A percentile compares a stretch with the other conserved stretches of the same genome.
Evolutionary conservation across 2,113 vertebrate genomes (phyloP).

Genomic region (Meles meles): DNA sequence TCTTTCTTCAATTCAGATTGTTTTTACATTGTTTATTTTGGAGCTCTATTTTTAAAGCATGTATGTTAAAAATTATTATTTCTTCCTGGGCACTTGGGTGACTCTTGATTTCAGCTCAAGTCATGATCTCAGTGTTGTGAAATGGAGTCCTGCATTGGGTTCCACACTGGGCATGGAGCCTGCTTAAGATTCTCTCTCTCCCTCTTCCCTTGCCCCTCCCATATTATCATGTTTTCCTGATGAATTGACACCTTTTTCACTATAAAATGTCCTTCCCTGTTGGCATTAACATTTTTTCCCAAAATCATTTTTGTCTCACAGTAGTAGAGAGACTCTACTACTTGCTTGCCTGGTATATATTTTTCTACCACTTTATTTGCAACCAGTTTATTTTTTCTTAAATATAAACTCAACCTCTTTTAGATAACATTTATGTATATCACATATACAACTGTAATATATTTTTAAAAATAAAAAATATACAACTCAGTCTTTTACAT

Average conservation of each 20-base stretch:
- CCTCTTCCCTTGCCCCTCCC: not conserved
- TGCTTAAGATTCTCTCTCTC: not conserved
- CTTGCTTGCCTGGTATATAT: not conserved
- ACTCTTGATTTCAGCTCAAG: not conserved
- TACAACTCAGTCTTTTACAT: too few relatives aligned
- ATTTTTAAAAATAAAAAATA: not conserved
- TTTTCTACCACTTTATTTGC: not conserved
- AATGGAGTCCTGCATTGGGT: not conserved
- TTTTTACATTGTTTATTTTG: not conserved
- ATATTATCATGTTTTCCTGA: not conserved
- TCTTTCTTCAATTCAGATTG: not conserved
- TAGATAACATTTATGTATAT: not conserved
- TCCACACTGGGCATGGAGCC: not conserved
- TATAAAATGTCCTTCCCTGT: not conserved
- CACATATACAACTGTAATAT: not conserved
- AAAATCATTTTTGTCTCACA: not conserved
- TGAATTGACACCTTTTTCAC: not conserved
- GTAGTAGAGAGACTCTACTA: not conserved
- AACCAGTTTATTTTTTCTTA: not conserved
- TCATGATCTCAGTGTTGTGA: not conserved
- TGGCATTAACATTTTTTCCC: not conserved
- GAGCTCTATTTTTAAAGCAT: not conserved
- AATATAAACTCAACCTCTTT: not conserved
- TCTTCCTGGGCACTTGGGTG: not conserved
- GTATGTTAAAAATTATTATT: not conserved